Conservation (phyloP, 2,888 invertebrate genomes). For the Elegia similella region DNA sequence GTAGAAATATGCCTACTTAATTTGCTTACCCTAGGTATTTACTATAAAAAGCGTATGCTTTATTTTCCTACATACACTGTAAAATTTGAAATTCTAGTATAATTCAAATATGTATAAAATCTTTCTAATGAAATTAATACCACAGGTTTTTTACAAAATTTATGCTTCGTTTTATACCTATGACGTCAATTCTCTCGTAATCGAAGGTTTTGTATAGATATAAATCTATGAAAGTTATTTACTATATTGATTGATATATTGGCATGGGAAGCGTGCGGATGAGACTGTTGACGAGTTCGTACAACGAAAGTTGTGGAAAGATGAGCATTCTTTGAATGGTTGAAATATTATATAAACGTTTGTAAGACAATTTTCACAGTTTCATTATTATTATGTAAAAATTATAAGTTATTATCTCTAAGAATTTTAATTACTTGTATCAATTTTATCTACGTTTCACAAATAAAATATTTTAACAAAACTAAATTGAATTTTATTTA, state of each 20-base stretch:
- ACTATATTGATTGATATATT: constrained; percentile 46
- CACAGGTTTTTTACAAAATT: constrained; percentile 65
- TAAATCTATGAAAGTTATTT: constrained; percentile 43
- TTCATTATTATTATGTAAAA: constrained; percentile 72
- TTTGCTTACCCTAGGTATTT: constrained; percentile 44
- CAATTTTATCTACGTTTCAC: constrained; percentile 82
- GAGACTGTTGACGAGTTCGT: constrained; percentile 59
- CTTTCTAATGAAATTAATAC: constrained; percentile 43
- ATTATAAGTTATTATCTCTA: constrained; percentile 71
- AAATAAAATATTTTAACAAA: constrained; percentile 81
- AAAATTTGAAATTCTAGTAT: constrained; percentile 34
- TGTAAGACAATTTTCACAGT: constrained; percentile 75
- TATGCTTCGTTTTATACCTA: constrained; percentile 67
- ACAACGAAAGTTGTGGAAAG: constrained; percentile 57
- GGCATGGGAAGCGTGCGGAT: constrained; percentile 60
- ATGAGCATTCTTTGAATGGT: constrained; percentile 60
- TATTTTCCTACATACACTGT: constrained; percentile 60
- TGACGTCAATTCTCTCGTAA: constrained; percentile 74
- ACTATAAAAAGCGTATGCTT: constrained; percentile 50
- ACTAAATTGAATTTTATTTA: constrained; percentile 40
- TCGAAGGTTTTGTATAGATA: constrained; percentile 60
- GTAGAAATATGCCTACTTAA: constrained; percentile 42
- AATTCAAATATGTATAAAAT: constrained; percentile 16
- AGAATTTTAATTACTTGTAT: constrained; percentile 81
- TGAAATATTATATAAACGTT: constrained; percentile 56